phyloP scores from a whole-genome alignment of 2,888 invertebrate species.

The Fragum sueziense region DNA sequence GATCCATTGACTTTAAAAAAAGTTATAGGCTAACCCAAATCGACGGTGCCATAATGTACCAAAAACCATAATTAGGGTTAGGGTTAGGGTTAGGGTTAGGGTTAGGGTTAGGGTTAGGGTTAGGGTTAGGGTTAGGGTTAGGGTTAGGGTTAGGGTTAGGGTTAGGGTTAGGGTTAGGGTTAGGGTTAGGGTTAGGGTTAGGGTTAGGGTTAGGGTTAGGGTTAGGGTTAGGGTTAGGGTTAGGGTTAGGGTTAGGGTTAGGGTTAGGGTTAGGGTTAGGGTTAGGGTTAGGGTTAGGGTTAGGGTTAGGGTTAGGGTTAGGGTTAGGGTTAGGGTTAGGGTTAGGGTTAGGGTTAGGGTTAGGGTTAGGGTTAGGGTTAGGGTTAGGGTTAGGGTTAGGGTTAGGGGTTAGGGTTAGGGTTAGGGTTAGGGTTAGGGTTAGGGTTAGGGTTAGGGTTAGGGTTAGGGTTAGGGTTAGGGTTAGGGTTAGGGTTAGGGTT shows the following conservation, averaged over 20 bases:
- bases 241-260: conserved; percentile 42
- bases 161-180: conserved; percentile 16
- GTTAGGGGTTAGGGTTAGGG: no score
- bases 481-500: conserved; percentile 21
- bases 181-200: conserved; percentile 18
- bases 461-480: conserved; percentile 23
- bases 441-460: conserved; percentile 23
- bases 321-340: conserved; percentile 32
- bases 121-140: conserved; percentile 51
- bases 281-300: conserved; percentile 46
- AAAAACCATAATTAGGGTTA: no score
- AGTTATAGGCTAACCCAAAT: no score
- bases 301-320: conserved; percentile 45
- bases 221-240: conserved; percentile 48
- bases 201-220: conserved; percentile 33
- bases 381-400: conserved; percentile 27
- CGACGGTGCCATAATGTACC: no score
- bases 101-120: conserved; percentile 40
- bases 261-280: conserved; percentile 42
- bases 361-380: conserved; percentile 43
- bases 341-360: conserved; percentile 35
- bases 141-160: conserved; percentile 22
- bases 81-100: conserved; percentile 44
- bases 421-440: conserved; percentile 23
- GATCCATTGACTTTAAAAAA: no score